phyloP scores from a whole-genome alignment of 2,888 invertebrate species.

The Tenodera sinensis region DNA sequence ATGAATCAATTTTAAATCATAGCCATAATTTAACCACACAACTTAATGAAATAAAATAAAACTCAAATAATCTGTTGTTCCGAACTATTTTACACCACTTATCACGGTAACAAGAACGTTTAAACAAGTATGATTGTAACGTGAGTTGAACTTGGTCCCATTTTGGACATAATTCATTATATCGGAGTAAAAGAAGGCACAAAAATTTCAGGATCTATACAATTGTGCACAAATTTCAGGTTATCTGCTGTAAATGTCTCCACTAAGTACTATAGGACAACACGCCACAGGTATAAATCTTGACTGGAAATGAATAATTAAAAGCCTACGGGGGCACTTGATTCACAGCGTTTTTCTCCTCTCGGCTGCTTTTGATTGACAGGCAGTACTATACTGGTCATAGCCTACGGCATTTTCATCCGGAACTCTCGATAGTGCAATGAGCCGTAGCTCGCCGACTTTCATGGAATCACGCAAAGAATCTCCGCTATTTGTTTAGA shows the following conservation, averaged over 20 bases:
- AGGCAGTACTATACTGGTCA: neutral
- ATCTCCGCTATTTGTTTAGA: too few relatives aligned
- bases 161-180: too few relatives aligned
- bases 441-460: neutral
- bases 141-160: too few relatives aligned
- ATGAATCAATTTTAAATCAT: too few relatives aligned
- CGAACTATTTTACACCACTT: too few relatives aligned
- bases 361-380: neutral
- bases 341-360: neutral
- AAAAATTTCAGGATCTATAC: neutral
- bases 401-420: neutral
- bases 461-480: neutral
- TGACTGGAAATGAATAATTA: neutral
- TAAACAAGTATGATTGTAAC: too few relatives aligned
- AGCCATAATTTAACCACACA: too few relatives aligned
- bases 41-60: too few relatives aligned
- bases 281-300: neutral
- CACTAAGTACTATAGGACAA: neutral
- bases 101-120: too few relatives aligned
- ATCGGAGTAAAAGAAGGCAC: too few relatives aligned
- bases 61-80: too few relatives aligned
- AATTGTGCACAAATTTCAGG: neutral
- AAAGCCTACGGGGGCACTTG: neutral
- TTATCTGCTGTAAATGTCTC: neutral
- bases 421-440: neutral